Conservation (phyloP, 1,140 invertebrate species). For the Mamestra configurata region DNA sequence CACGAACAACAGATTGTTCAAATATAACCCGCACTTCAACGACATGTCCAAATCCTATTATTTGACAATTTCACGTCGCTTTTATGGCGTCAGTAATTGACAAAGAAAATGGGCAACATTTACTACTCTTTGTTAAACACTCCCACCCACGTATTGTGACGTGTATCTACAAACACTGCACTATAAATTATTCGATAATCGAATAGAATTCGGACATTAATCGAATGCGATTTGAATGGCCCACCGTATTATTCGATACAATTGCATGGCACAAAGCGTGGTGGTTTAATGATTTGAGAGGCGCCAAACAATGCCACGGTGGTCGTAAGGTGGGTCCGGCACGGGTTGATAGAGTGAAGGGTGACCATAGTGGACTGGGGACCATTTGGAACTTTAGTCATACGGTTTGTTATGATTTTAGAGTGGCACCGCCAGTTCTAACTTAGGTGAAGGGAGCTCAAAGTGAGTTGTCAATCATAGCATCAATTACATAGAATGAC, state of each 20-base stretch:
- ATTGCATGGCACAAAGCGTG: slow-evolving; percentile 42
- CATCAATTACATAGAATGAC: too few species aligned
- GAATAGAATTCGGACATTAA: slow-evolving; percentile 50
- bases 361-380: not conserved
- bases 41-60: slow-evolving; percentile 4
- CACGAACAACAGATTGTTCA: not conserved
- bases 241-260: slow-evolving; percentile 38
- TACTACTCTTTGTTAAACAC: slow-evolving; percentile 13
- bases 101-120: slow-evolving; percentile 34
- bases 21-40: not conserved
- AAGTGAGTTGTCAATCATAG: too few species aligned
- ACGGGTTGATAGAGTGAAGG: slow-evolving; percentile 15
- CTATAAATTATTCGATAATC: slow-evolving; percentile 56
- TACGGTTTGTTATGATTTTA: too few species aligned
- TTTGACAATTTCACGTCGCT: not conserved
- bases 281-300: slow-evolving; percentile 46
- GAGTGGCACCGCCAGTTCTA: too few species aligned
- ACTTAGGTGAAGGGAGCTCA: too few species aligned
- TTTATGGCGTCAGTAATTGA: slow-evolving; percentile 34
- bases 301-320: slow-evolving; percentile 51
- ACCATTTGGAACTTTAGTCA: too few species aligned
- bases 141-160: slow-evolving; percentile 1
- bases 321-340: slow-evolving; percentile 39
- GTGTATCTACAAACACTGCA: slow-evolving; percentile 46
- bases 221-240: slow-evolving; percentile 48